Evolutionary conservation across 2,797 vertebrate genomes (phyloP).

Genomic region (Ataeniobius toweri): DNA sequence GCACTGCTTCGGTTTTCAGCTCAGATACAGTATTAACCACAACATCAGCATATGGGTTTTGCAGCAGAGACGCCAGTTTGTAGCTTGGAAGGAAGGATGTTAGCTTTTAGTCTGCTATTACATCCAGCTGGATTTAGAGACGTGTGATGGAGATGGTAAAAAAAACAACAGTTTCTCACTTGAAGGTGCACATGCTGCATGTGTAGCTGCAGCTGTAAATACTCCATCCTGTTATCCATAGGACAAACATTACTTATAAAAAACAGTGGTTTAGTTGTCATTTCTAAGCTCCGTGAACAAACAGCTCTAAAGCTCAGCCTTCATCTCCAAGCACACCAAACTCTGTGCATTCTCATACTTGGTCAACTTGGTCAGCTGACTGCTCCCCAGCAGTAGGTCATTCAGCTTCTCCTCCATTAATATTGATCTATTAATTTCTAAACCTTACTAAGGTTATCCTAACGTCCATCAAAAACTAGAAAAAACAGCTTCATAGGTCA

Average conservation of each 20-base stretch:
- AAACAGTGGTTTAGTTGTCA: neutral
- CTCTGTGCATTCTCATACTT: neutral
- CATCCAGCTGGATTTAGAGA: neutral
- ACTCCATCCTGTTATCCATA: neutral
- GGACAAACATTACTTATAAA: neutral
- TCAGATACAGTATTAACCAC: neutral
- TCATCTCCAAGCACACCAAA: neutral
- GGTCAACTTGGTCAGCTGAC: neutral
- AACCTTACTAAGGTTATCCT: neutral
- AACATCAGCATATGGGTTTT: neutral
- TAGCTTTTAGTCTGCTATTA: neutral
- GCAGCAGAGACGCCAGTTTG: neutral
- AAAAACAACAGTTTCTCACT: neutral
- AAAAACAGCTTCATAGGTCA: neutral
- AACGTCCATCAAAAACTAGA: neutral
- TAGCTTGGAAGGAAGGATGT: neutral
- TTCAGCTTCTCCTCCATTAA: neutral
- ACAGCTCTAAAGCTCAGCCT: neutral
- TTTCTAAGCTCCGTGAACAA: neutral
- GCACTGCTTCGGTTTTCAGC: neutral
- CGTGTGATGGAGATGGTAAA: neutral
- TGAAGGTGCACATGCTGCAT: neutral
- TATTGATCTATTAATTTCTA: neutral
- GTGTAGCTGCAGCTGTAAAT: slow-evolving; percentile 1
- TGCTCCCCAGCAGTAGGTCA: neutral